Conservation (phyloP, 2,888 invertebrate species). For the Opisthograptis luteolata region DNA sequence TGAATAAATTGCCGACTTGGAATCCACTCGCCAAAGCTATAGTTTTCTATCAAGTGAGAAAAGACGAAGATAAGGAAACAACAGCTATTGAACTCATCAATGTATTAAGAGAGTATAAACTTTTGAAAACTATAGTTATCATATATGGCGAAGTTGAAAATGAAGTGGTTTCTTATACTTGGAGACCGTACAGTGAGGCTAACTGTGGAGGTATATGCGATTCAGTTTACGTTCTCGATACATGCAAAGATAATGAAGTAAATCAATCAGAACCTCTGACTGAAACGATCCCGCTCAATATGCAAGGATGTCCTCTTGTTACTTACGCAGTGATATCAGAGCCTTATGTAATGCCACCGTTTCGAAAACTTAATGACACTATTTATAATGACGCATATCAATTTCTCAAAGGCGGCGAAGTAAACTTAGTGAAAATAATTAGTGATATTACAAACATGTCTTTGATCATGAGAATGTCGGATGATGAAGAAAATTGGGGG, state of each 20-base stretch:
- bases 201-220: constrained; percentile 74
- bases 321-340: constrained; percentile 74
- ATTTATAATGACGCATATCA: constrained; percentile 63
- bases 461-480: constrained; percentile 66
- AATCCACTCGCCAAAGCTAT: constrained; percentile 80
- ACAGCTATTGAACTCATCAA: constrained; percentile 71
- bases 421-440: constrained; percentile 76
- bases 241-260: constrained; percentile 61
- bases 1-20: constrained; percentile 79
- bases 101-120: constrained; percentile 64
- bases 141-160: constrained; percentile 59
- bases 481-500: constrained; percentile 72
- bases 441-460: constrained; percentile 76
- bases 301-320: constrained; percentile 73
- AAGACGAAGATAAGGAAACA: constrained; percentile 54
- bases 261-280: constrained; percentile 54
- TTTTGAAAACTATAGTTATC: constrained; percentile 72
- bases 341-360: constrained; percentile 77
- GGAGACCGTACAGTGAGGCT: constrained; percentile 71
- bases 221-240: constrained; percentile 70
- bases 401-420: constrained; percentile 72
- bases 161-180: constrained; percentile 71
- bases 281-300: constrained; percentile 70
- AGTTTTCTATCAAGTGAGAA: constrained; percentile 67
- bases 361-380: constrained; percentile 50